Evolutionary conservation across 2,888 invertebrate genomes (phyloP), one percentile per base, ranked within the genome.

Genomic region (Panopea generosa): DNA sequence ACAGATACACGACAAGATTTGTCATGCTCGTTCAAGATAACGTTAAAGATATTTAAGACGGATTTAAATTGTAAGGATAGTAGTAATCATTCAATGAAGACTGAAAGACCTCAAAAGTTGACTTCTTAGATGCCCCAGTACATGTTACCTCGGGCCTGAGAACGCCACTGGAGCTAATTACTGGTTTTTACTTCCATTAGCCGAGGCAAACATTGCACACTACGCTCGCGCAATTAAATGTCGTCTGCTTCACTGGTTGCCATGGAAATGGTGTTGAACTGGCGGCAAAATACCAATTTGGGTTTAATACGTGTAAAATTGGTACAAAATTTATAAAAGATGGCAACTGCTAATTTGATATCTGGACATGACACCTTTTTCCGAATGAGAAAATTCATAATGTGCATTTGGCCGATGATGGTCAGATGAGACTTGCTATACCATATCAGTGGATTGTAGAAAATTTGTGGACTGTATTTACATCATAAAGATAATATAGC

Each of bases 291-390:
- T 40, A 67, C 55, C 52, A 61, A 73, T 67, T 73, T 61, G 66
- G 20, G 66, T 55, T 66, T 61, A 70, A 60, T 61, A 47, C 24
- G 75, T 66, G 66, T 65, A 61, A 75, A 75, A 75, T 60, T 69
- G 47, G 22, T 50, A 53, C 55, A 62, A 52, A 47, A 55, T 52
- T 45, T 47, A 45, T 52, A 33, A 26, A 22, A 59, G 49, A 59
- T 74, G 63, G 53, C 63, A 52, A 14, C 27, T 20, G 53, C 47
- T 59, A 53, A 72, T 72, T 55, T 59, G 55, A 45, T 22, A 14
- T 43, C 60, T 33, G 24, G n/a, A 24, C 11, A 45, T 60, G 60
- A 47, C 60, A 45, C 27, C 29, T 45, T 49, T 29, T 47, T 47
- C 18, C 26, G 47, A 20, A 47, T 22, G 20, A 60, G 45, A 49